Percentiles rank a stretch among this genome's conserved stretches.
phyloP scores from a whole-genome alignment of 2,113 vertebrate species.

The Okapia johnstoni region DNA sequence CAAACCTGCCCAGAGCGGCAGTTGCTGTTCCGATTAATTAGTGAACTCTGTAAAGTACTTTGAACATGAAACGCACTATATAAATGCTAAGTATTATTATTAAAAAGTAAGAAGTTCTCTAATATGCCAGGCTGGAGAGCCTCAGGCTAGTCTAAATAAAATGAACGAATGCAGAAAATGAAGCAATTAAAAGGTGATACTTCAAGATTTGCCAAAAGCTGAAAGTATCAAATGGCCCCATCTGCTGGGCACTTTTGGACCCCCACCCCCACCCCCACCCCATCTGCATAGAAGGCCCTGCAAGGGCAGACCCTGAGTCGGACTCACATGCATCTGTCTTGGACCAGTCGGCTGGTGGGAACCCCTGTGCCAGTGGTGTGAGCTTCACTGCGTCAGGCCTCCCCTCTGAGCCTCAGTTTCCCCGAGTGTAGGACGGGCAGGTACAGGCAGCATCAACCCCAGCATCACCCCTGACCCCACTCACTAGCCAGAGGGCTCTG shows the following conservation, averaged over 20 bases:
- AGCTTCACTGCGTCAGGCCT: fast-evolving
- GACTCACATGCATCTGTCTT: background rate
- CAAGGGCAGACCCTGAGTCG: fast-evolving
- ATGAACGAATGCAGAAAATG: conserved; percentile 59
- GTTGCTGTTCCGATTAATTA: conserved; percentile 58
- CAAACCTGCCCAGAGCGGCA: conserved; percentile 57
- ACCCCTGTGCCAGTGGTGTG: background rate
- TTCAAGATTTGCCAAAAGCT: conserved; percentile 54
- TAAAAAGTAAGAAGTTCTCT: conserved; percentile 70
- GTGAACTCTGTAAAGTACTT: conserved; percentile 56
- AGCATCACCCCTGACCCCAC: fast-evolving
- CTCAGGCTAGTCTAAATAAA: conserved; percentile 58
- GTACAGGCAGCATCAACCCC: fast-evolving
- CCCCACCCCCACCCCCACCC: background rate
- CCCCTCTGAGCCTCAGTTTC: background rate
- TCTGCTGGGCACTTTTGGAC: background rate
- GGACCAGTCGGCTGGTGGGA: background rate
- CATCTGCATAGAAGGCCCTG: background rate
- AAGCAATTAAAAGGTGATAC: conserved; percentile 64
- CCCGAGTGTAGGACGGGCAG: background rate
- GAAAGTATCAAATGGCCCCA: background rate
- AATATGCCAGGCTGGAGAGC: conserved; percentile 43
- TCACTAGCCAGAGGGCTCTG: background rate
- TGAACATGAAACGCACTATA: conserved; percentile 69
- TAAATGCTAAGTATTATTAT: conserved; percentile 68